phyloP scores from a whole-genome alignment of 64 coral and sea anemone genomes.

The Pocillopora damicornis region DNA sequence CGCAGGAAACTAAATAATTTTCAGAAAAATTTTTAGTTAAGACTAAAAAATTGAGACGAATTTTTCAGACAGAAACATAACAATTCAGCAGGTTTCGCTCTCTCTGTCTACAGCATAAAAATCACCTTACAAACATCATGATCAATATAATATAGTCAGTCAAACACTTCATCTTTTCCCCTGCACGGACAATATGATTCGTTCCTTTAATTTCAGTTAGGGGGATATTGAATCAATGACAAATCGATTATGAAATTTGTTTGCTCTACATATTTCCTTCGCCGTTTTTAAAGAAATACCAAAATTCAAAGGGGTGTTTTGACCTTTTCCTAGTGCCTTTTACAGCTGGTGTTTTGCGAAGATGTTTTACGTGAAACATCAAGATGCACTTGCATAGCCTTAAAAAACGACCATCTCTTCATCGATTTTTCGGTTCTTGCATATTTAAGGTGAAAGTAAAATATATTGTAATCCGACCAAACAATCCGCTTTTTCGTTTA shows the following conservation, averaged over 20 bases:
- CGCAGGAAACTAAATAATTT: background rate
- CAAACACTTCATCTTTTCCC: no score
- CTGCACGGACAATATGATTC: no score
- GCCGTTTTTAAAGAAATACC: background rate
- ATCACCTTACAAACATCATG: no score
- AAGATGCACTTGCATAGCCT: background rate
- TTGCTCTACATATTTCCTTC: background rate
- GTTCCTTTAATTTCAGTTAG: no score
- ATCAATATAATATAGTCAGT: no score
- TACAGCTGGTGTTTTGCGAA: background rate
- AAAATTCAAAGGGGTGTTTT: background rate
- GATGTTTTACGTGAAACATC: background rate
- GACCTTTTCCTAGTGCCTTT: background rate
- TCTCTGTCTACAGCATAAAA: no score
- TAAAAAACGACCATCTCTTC: background rate
- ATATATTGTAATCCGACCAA: background rate
- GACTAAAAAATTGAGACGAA: no score
- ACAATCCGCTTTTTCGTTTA: constrained; percentile 26
- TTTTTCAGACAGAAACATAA: no score
- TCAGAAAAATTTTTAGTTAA: background rate
- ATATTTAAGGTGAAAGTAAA: background rate
- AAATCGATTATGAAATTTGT: background rate
- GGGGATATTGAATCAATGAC: background rate
- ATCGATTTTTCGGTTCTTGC: background rate
- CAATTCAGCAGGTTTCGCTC: no score